Base-by-base conservation (phyloP, 2,888 invertebrate species). In the Malthinus flaveolus region DNA sequence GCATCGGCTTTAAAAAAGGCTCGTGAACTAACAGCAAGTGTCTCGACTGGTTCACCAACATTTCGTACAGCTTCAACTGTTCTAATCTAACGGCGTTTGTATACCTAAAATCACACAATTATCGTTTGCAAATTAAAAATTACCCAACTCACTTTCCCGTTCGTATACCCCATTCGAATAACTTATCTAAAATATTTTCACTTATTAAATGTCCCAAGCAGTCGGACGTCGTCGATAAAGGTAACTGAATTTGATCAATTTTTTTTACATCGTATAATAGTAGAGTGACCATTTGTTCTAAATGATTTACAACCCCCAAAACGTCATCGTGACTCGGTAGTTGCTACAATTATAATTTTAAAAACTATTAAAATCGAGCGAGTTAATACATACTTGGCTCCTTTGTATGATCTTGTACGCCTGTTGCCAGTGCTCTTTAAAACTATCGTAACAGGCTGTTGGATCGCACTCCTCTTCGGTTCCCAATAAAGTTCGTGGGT, bases 341-440 rank as follows among this genome's bases (percentile, higher is more conserved):
- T 73, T 81, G 82, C 82, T 85, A 68, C 65, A 75, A 66, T 70
- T 67, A 59, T 47, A 33, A 65, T 13, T 7, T 52, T 54, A 31
- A 36, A 59, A 57, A 63, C 56, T 52, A 51, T 46, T 33, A 33
- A 9, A 63, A 64, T 15, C 42, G 61, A 66, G 7, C 59, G 35
- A 47, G 55, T 39, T 61, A 6, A 10, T 33, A 65, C 72, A 71
- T 73, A 87, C 89, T 81, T 88, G 85, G 37, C 87, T 88, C 67
- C 87, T 85, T 65, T 85, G 81, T 68, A 95, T 93, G 58, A 95
- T 93, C 66, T 93, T 92, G 71, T 87, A 81, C 1, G 91, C 92
- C 77, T 96, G 95, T 72, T 93, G 91, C 95, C 96, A 96, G 77
- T 96, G 96, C 76, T 92, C 92, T 76, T 90, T 89, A 80, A 95